phyloP scores from a whole-genome alignment of 2,888 invertebrate genomes.

The Agonopterix alstromeriana region DNA sequence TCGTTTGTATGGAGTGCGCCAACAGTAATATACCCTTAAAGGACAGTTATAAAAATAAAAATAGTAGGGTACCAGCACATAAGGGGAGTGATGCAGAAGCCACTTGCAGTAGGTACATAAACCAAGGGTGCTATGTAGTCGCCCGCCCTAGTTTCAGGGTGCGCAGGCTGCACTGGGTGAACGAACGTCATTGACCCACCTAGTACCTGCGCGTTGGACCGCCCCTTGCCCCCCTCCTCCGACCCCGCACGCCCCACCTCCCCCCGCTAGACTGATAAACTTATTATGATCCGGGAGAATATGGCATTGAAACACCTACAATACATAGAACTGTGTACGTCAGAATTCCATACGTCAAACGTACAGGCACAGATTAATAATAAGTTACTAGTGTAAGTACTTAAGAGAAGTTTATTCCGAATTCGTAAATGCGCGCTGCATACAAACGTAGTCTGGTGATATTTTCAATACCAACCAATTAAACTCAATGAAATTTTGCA shows the following conservation, averaged over 20 bases:
- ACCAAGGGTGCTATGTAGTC: conserved; percentile 27
- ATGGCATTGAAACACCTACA: conserved; percentile 54
- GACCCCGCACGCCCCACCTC: conserved; percentile 8
- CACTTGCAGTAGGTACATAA: conserved; percentile 16
- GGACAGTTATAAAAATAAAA: neutral
- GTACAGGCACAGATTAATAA: too few species aligned
- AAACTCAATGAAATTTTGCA: too few species aligned
- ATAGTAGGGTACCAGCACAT: conserved; percentile 3
- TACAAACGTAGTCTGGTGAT: too few species aligned
- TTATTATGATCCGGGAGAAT: conserved; percentile 39
- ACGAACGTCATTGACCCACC: conserved; percentile 58
- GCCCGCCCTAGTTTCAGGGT: conserved; percentile 59
- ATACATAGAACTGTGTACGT: conserved; percentile 6
- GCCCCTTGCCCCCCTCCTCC: conserved; percentile 12
- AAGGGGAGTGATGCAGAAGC: conserved; percentile 17
- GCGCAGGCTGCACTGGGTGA: conserved; percentile 43
- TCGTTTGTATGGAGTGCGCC: too few species aligned
- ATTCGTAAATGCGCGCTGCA: too few species aligned
- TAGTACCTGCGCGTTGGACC: conserved; percentile 45
- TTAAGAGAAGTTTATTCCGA: too few species aligned
- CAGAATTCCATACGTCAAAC: neutral
- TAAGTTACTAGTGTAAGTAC: too few species aligned
- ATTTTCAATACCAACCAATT: too few species aligned
- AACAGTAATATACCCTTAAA: too few species aligned
- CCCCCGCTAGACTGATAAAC: conserved; percentile 37